These are phyloP conservation scores for Hydrozoanthus gracilis DNA, from an alignment of 92 coral and sea anemone genomes.

Conservation along the genomic window DNA sequence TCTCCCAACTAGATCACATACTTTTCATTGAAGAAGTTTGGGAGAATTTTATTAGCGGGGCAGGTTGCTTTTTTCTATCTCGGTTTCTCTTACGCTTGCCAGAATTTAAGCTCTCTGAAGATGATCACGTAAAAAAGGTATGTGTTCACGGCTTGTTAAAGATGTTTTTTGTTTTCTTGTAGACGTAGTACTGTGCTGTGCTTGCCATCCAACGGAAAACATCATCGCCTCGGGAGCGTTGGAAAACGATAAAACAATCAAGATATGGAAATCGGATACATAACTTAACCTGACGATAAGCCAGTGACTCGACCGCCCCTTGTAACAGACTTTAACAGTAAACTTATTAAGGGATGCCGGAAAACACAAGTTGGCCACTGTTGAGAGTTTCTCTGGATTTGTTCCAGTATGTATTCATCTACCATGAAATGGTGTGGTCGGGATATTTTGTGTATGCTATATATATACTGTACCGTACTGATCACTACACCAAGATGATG, in stretches of 20 bases:
- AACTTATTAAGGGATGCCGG: not conserved
- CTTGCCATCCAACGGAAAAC: conserved; percentile 98
- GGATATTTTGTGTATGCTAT: no score
- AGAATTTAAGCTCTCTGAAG: no score
- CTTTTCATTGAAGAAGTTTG: no score
- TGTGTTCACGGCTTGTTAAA: no score
- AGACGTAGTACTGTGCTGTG: conserved; percentile 98
- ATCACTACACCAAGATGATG: no score
- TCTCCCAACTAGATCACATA: no score
- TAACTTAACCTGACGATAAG: conserved; percentile 19
- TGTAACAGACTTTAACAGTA: not conserved
- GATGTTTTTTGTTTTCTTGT: conserved; percentile 2
- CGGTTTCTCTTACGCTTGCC: no score
- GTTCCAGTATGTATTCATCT: not conserved
- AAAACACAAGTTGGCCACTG: not conserved
- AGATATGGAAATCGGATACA: conserved; percentile 98
- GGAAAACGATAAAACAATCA: conserved; percentile 96
- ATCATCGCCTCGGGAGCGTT: conserved; percentile 97
- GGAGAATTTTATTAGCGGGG: no score
- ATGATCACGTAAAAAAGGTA: no score
- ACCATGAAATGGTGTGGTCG: not conserved
- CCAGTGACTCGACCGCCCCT: not conserved
- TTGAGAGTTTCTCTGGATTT: not conserved
- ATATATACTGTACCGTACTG: no score
- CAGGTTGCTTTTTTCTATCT: no score